Evolutionary conservation across 2,888 invertebrate genomes (phyloP), one percentile per base, ranked within the genome.

Genomic region (Chymomyza amoena): DNA sequence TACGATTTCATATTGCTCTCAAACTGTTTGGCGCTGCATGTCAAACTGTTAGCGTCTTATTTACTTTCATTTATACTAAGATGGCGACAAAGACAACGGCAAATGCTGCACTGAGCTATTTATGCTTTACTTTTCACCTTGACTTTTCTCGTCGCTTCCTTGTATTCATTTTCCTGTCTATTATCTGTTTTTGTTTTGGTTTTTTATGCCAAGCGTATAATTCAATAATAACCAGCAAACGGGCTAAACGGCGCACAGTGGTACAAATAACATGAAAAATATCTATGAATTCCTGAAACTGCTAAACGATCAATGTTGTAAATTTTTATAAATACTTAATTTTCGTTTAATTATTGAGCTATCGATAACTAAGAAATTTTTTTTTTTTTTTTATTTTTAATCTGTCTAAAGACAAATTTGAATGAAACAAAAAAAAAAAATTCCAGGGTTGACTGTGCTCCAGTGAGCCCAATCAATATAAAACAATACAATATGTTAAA

Each of bases 151-250:
- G 13, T 45, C 39, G 39, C 13, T 45, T 45, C 13, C 39, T 45
- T 4, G 4, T 54, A 2, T 54, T 10, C 18, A 1, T 54, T 54
- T 54, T 15, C 16, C 54, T 32, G 32, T 54, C 20, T 54, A 9
- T 54, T 20, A 39, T 56, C 16, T 56, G 39, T 20, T 45, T 64
- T 64, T 36, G 56, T 18, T 64, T 64, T 28, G 54, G 36, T 18
- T 64, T 18, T 45, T 57, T 36, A 13, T 51, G 59, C 66, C 50
- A 66, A 60, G 60, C 59, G 32, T 66, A 59, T 66, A 66, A 66
- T 66, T 66, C 66, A 66, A 66, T 66, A 60, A 60, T 66, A 50
- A 13, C 60, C 56, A 50, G 13, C 39, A 57, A 57, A 57, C 25
- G 36, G 57, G 15, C 52, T 16, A 36, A 36, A 52, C 54, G 54